A percentile compares a stretch with the other conserved stretches of the same genome.
phyloP scores from a whole-genome alignment of 30 jellyfish, hydroid and myxozoan species.

The Turritopsis rubra region DNA sequence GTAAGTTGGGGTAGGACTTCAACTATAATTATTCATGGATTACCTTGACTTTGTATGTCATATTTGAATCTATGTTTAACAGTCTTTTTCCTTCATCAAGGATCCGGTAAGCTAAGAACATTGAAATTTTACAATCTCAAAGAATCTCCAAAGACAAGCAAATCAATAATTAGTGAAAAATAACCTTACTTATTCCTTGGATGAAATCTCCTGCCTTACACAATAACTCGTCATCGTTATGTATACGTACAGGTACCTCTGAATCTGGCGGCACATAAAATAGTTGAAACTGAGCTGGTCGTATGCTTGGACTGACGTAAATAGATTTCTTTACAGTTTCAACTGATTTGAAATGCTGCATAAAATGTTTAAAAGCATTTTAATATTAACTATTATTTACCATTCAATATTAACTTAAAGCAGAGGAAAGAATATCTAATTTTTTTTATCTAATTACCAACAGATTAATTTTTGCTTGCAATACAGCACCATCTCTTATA shows the following conservation, averaged over 20 bases:
- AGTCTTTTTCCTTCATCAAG: constrained; percentile 55
- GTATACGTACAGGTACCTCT: not conserved
- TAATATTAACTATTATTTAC: no score
- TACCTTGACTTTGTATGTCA: constrained; percentile 51
- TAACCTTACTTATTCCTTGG: constrained; percentile 35
- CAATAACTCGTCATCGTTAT: constrained; percentile 26
- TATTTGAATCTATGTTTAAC: constrained; percentile 18
- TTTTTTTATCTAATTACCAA: constrained; percentile 20
- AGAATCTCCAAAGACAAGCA: not conserved
- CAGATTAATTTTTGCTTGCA: constrained; percentile 34
- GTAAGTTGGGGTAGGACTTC: no score
- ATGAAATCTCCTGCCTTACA: constrained; percentile 49
- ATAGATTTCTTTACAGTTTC: constrained; percentile 23
- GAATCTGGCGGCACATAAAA: constrained; percentile 45
- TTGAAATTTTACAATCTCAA: not conserved
- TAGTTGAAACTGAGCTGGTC: constrained; percentile 45
- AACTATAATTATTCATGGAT: no score
- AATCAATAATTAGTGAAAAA: not conserved
- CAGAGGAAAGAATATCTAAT: not conserved
- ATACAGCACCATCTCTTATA: not conserved
- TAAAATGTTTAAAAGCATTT: no score
- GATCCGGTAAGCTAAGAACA: constrained; percentile 24
- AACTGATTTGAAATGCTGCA: constrained; percentile 43
- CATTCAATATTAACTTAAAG: no score
- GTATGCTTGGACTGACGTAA: constrained; percentile 48